Percentiles rank a stretch among this genome's conserved stretches.
Evolutionary conservation across 2,113 vertebrate species (phyloP).

Genomic region (Ondatra zibethicus): DNA sequence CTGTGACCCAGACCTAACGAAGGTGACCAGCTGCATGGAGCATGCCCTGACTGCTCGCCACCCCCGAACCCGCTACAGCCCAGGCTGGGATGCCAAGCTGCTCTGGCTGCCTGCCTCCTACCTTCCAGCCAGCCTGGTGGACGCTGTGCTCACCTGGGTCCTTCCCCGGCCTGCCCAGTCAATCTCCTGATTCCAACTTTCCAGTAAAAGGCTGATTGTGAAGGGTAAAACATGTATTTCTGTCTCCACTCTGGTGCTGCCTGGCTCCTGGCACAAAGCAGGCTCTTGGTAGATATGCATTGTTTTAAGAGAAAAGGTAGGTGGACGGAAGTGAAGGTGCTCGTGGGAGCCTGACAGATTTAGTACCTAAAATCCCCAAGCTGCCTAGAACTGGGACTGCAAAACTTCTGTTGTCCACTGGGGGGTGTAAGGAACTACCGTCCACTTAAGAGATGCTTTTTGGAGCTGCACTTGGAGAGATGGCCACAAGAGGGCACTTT

Average conservation of each 20-base stretch:
- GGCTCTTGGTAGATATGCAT: constrained; percentile 38
- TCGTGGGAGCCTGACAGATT: neutral
- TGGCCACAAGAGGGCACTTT: constrained; percentile 49
- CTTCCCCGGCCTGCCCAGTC: constrained; percentile 89
- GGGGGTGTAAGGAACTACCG: neutral
- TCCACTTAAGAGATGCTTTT: neutral
- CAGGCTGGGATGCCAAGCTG: constrained; percentile 97
- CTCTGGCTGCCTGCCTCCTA: constrained; percentile 96
- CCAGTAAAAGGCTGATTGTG: neutral
- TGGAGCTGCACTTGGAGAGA: neutral
- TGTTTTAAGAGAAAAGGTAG: neutral
- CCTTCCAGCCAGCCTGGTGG: constrained; percentile 92
- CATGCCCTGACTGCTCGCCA: constrained; percentile 91
- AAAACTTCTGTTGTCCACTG: constrained; percentile 15
- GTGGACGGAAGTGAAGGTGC: neutral
- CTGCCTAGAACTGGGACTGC: neutral
- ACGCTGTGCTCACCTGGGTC: constrained; percentile 88
- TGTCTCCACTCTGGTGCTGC: neutral
- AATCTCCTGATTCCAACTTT: constrained; percentile 26
- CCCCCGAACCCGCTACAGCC: constrained; percentile 94
- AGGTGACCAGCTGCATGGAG: constrained; percentile 94
- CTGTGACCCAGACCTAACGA: constrained; percentile 92
- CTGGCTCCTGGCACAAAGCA: neutral
- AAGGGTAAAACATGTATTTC: neutral
- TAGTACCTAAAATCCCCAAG: neutral